phyloP scores from a whole-genome alignment of 2,888 invertebrate species.

The Trisateles emortualis region DNA sequence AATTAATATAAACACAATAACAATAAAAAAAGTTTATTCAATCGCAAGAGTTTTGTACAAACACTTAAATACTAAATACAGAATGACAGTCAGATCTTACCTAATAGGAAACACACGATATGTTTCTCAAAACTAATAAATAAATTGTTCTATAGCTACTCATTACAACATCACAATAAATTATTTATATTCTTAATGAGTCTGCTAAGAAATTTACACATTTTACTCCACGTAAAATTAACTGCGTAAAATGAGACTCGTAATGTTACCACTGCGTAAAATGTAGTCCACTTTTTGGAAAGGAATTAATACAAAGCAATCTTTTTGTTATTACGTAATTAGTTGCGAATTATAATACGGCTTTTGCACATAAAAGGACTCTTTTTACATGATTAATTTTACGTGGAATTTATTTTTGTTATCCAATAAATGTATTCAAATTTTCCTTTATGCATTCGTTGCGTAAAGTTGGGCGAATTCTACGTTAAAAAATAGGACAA shows the following conservation, averaged over 20 bases:
- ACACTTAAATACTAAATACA: slow-evolving; percentile 68
- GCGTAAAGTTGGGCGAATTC: not conserved
- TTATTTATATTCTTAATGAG: slow-evolving; percentile 41
- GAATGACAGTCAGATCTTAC: slow-evolving; percentile 42
- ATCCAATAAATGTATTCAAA: not conserved
- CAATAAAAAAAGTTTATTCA: slow-evolving; percentile 62
- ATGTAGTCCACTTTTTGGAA: not conserved
- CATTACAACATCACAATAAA: slow-evolving; percentile 31
- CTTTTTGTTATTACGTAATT: slow-evolving; percentile 2
- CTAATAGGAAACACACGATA: slow-evolving; percentile 31
- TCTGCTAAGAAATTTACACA: slow-evolving; percentile 34
- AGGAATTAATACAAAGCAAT: not conserved
- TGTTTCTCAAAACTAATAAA: slow-evolving; percentile 46
- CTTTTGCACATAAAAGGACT: not conserved
- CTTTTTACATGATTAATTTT: slow-evolving; percentile 1
- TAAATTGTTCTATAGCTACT: slow-evolving; percentile 38
- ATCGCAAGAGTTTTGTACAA: slow-evolving; percentile 76
- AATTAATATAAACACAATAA: slow-evolving; percentile 14
- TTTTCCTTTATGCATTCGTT: not conserved
- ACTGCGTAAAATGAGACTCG: not conserved
- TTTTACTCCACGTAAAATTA: slow-evolving; percentile 11
- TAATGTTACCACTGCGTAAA: not conserved
- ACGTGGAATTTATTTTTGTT: not conserved
- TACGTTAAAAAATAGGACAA: not conserved
- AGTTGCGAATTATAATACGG: not conserved